These are phyloP conservation scores for Goniozus legneri DNA, from an alignment of 1,140 invertebrate species.

Conservation along the genomic window DNA sequence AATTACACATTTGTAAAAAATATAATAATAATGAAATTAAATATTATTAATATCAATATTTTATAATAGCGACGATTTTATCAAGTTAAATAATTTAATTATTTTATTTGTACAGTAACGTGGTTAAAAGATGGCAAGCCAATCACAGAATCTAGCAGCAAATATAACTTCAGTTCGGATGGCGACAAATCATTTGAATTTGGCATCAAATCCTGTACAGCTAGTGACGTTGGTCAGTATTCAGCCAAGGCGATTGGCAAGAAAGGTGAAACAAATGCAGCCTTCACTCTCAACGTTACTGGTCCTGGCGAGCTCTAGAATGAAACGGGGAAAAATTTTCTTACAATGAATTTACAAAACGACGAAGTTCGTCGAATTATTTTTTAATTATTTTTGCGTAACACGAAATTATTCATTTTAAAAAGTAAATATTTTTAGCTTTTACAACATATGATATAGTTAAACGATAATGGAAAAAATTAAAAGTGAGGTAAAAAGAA, in stretches of 20 bases:
- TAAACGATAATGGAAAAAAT: neutral
- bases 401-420: no score
- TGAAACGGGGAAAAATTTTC: constrained; percentile 13
- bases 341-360: constrained; percentile 15
- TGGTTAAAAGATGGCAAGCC: constrained; percentile 92
- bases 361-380: neutral
- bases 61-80: neutral
- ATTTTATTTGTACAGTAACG: constrained; percentile 50
- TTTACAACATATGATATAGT: constrained; percentile 1
- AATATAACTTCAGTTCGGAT: constrained; percentile 79
- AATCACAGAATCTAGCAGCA: constrained; percentile 67
- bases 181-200: constrained; percentile 73
- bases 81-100: constrained; percentile 1
- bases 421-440: constrained; percentile 8
- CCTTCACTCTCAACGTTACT: constrained; percentile 83
- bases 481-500: no score
- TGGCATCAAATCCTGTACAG: constrained; percentile 70
- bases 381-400: neutral
- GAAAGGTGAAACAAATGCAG: constrained; percentile 75
- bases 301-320: constrained; percentile 43
- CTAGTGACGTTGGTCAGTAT: constrained; percentile 87
- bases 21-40: neutral
- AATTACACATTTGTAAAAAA: neutral
- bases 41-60: no score
- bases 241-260: constrained; percentile 80